These are phyloP conservation scores for Myotis lucifugus DNA, from an alignment of 2,113 vertebrate species.

Conservation along the genomic window DNA sequence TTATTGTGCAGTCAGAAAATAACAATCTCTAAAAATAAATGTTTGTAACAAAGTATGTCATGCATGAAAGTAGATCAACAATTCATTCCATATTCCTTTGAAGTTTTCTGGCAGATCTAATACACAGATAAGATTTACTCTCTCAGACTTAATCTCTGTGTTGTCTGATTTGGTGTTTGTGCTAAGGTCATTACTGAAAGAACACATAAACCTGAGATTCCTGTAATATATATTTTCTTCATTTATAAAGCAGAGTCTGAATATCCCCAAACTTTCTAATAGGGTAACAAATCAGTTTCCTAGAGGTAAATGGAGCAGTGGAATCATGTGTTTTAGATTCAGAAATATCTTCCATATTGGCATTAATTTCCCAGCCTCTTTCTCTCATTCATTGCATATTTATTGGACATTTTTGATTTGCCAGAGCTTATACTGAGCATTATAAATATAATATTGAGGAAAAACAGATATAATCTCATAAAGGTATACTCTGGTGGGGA, in stretches of 20 bases:
- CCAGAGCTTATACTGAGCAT: background rate
- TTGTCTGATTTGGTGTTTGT: conserved; percentile 13
- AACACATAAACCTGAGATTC: background rate
- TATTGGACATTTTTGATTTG: background rate
- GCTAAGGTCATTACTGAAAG: background rate
- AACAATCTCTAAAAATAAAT: conserved; percentile 78
- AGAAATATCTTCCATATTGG: conserved; percentile 6
- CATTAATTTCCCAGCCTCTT: background rate
- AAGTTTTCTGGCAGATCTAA: conserved; percentile 37
- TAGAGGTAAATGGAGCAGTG: background rate
- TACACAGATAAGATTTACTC: conserved; percentile 16
- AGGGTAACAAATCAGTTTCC: conserved; percentile 11
- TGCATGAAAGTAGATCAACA: conserved; percentile 71
- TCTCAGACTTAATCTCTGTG: background rate
- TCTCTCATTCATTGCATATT: background rate
- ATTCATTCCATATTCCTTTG: conserved; percentile 49
- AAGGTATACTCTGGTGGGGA: background rate
- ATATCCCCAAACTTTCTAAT: background rate
- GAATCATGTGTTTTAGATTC: background rate
- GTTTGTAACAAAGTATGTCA: conserved; percentile 71
- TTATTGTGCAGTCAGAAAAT: conserved; percentile 72
- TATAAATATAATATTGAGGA: conserved; percentile 19
- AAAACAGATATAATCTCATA: background rate
- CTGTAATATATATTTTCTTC: background rate
- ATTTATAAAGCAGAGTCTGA: background rate